Conservation (phyloP, 2,888 invertebrate genomes). For the Eupithecia pulchellata region DNA sequence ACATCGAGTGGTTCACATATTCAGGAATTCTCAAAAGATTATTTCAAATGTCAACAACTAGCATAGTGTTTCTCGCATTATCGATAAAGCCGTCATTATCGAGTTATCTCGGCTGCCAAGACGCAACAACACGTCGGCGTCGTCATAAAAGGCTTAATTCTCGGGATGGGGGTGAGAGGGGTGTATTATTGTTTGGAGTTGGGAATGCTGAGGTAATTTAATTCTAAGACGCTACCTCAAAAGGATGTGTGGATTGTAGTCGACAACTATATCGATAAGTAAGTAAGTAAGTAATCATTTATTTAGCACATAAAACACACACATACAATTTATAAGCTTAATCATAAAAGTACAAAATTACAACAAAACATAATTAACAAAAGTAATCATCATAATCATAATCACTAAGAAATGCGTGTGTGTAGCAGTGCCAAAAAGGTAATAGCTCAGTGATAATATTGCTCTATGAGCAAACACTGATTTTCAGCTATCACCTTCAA, state of each 20-base stretch:
- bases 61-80: slow-evolving; percentile 43
- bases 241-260: slow-evolving; percentile 50
- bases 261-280: slow-evolving; percentile 30
- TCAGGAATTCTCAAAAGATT: neutral
- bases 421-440: no score
- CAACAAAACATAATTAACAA: no score
- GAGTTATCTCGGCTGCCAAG: slow-evolving; percentile 70
- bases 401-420: no score
- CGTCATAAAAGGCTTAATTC: slow-evolving; percentile 68
- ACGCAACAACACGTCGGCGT: slow-evolving; percentile 63
- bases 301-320: no score
- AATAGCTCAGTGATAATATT: no score
- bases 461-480: no score
- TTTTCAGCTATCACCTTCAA: no score
- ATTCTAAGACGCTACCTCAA: slow-evolving; percentile 76
- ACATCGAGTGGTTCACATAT: neutral
- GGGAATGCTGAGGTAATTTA: slow-evolving; percentile 75
- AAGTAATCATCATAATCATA: no score
- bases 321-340: no score
- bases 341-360: no score
- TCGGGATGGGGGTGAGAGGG: slow-evolving; percentile 31
- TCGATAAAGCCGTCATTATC: slow-evolving; percentile 61
- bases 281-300: no score
- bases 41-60: slow-evolving; percentile 2
- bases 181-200: slow-evolving; percentile 82